Conservation (phyloP, 2,888 invertebrate genomes). For the Polylopha cassiicola region DNA sequence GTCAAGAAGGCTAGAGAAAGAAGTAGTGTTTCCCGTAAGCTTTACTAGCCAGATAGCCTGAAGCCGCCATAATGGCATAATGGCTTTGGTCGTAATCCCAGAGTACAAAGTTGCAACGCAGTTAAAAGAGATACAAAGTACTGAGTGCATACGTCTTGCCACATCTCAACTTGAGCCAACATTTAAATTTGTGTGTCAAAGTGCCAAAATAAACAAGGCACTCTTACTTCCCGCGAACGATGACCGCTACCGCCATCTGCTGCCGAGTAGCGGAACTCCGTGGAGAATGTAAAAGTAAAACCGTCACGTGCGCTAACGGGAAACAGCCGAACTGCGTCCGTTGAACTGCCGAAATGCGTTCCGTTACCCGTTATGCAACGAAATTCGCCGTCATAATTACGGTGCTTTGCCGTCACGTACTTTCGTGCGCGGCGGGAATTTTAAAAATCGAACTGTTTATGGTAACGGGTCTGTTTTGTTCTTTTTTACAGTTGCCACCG, state of each 20-base stretch:
- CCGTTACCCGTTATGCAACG: slow-evolving; percentile 30
- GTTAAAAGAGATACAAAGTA: slow-evolving; percentile 6
- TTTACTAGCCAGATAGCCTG: no score
- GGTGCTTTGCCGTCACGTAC: slow-evolving; percentile 32
- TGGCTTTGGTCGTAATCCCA: no score
- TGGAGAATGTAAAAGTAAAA: slow-evolving; percentile 71
- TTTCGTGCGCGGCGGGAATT: slow-evolving; percentile 55
- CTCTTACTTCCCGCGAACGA: slow-evolving; percentile 28
- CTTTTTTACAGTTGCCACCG: slow-evolving; percentile 46
- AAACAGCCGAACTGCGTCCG: slow-evolving; percentile 63
- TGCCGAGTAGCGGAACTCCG: slow-evolving; percentile 62
- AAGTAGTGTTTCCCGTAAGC: no score
- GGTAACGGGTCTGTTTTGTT: slow-evolving; percentile 30
- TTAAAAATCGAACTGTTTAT: slow-evolving; percentile 52
- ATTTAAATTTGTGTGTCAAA: background rate
- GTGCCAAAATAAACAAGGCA: slow-evolving; percentile 10
- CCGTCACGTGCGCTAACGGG: slow-evolving; percentile 71
- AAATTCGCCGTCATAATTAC: slow-evolving; percentile 27
- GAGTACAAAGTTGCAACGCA: slow-evolving; percentile 1
- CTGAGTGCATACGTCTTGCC: no score
- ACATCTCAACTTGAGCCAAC: no score
- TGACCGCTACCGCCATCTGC: slow-evolving; percentile 50
- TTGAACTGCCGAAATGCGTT: slow-evolving; percentile 48
- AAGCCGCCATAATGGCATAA: no score
- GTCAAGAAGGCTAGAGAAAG: no score